Percentiles rank a stretch among this genome's conserved stretches.
These are phyloP conservation scores for Rhagoletis zephyria DNA, from an alignment of 1,140 invertebrate genomes.

Conservation along the genomic window DNA sequence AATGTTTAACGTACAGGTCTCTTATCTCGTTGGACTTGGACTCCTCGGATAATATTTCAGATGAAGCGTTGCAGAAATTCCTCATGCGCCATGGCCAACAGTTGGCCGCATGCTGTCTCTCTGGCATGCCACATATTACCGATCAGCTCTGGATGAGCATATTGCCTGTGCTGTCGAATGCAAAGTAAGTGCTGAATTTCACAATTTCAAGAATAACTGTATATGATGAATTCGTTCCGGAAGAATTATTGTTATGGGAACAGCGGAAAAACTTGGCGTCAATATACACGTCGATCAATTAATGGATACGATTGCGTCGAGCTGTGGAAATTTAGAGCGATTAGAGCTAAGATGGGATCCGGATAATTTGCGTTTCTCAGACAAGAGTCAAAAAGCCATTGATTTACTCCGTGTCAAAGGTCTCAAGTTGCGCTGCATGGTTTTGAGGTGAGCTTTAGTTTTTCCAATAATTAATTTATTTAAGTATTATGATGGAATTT, in stretches of 20 bases:
- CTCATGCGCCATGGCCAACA: slow-evolving; percentile 90
- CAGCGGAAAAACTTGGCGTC: slow-evolving; percentile 93
- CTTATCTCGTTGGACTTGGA: slow-evolving; percentile 93
- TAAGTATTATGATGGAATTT: not conserved
- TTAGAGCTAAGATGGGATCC: slow-evolving; percentile 98
- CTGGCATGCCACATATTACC: slow-evolving; percentile 97
- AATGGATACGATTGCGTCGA: slow-evolving; percentile 96
- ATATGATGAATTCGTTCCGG: slow-evolving; percentile 59
- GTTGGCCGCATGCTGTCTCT: slow-evolving; percentile 88
- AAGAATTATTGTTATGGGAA: slow-evolving; percentile 97
- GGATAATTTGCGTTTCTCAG: slow-evolving; percentile 96
- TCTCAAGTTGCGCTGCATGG: slow-evolving; percentile 86
- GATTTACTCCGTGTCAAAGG: slow-evolving; percentile 92
- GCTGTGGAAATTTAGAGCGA: slow-evolving; percentile 89
- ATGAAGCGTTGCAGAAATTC: slow-evolving; percentile 93
- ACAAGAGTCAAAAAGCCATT: slow-evolving; percentile 98
- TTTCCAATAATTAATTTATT: slow-evolving; percentile 29
- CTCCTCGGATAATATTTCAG: slow-evolving; percentile 94
- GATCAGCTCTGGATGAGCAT: slow-evolving; percentile 97
- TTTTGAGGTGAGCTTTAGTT: slow-evolving; percentile 80
- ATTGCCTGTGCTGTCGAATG: slow-evolving; percentile 89
- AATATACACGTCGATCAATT: slow-evolving; percentile 97
- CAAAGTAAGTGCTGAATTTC: slow-evolving; percentile 79
- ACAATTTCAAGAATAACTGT: not conserved
- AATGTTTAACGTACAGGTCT: slow-evolving; percentile 67